Evolutionary conservation across 2,888 invertebrate genomes (phyloP).

Genomic region (Zele albiditarsus): DNA sequence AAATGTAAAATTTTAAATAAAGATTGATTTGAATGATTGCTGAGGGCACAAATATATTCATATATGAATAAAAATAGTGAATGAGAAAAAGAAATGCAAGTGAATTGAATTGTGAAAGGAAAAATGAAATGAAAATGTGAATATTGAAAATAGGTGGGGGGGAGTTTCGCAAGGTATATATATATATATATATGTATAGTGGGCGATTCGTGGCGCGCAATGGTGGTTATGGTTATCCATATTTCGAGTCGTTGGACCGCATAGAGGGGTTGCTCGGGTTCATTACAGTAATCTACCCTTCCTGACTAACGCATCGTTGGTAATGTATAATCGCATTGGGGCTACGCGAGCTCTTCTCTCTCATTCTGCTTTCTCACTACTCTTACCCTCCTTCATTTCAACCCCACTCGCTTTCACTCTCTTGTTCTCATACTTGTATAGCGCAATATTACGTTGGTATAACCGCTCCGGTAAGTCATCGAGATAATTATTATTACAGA

Average conservation of each 20-base stretch:
- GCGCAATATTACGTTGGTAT: slow-evolving; percentile 52
- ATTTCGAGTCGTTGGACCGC: slow-evolving; percentile 67
- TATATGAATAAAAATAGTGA: slow-evolving; percentile 14
- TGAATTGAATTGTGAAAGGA: slow-evolving; percentile 35
- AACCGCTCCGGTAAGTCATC: slow-evolving; percentile 54
- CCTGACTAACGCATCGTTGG: slow-evolving; percentile 67
- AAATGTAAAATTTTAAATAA: slow-evolving; percentile 39
- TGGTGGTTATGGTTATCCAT: slow-evolving; percentile 60
- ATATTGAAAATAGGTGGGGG: no score
- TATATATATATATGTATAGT: slow-evolving; percentile 16
- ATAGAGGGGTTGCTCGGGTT: slow-evolving; percentile 63
- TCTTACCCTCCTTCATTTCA: slow-evolving; percentile 8
- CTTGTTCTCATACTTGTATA: slow-evolving; percentile 31
- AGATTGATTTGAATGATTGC: slow-evolving; percentile 46
- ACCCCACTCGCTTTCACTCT: background rate
- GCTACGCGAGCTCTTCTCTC: slow-evolving; percentile 49
- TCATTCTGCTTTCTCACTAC: slow-evolving; percentile 19
- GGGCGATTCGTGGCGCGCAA: slow-evolving; percentile 47
- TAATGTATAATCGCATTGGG: slow-evolving; percentile 66
- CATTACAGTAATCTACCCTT: slow-evolving; percentile 69
- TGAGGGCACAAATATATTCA: slow-evolving; percentile 19
- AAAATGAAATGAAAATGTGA: slow-evolving; percentile 29
- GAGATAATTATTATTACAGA: slow-evolving; percentile 61
- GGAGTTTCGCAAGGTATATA: slow-evolving; percentile 19
- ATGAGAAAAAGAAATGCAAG: slow-evolving; percentile 27